Conservation (phyloP, 2,797 vertebrate genomes). For the Bradypus variegatus region DNA sequence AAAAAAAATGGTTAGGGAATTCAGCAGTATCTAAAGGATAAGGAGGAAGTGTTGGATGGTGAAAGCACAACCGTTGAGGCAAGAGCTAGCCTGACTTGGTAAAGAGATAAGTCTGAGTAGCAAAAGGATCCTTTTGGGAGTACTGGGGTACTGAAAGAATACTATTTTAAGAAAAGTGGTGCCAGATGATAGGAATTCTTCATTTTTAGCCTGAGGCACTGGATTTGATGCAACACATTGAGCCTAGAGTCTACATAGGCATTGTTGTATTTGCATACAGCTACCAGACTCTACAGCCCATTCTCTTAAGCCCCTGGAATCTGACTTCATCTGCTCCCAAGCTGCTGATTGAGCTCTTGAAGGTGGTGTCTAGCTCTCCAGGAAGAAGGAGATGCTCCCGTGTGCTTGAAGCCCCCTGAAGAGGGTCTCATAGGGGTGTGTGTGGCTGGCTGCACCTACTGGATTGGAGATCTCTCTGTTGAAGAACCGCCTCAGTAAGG, state of each 20-base stretch:
- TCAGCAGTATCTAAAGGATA: background rate
- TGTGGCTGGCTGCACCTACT: background rate
- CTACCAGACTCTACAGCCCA: background rate
- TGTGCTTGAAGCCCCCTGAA: background rate
- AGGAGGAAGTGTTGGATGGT: background rate
- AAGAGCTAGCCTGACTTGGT: background rate
- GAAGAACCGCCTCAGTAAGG: background rate
- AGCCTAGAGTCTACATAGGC: background rate
- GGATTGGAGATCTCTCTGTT: background rate
- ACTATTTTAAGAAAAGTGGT: background rate
- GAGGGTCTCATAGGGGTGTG: background rate
- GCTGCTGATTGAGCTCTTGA: background rate
- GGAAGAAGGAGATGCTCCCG: background rate
- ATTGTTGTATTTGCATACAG: background rate
- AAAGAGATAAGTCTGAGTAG: background rate
- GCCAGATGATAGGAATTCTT: background rate
- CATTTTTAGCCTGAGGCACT: background rate
- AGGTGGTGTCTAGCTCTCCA: background rate
- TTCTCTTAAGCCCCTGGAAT: background rate
- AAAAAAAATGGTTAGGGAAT: background rate
- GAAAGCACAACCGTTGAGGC: background rate
- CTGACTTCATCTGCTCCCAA: background rate
- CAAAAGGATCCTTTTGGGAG: background rate
- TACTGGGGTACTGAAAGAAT: background rate
- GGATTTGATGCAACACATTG: background rate